phyloP scores from a whole-genome alignment of 2,113 vertebrate species.

The Dromaius novaehollandiae region DNA sequence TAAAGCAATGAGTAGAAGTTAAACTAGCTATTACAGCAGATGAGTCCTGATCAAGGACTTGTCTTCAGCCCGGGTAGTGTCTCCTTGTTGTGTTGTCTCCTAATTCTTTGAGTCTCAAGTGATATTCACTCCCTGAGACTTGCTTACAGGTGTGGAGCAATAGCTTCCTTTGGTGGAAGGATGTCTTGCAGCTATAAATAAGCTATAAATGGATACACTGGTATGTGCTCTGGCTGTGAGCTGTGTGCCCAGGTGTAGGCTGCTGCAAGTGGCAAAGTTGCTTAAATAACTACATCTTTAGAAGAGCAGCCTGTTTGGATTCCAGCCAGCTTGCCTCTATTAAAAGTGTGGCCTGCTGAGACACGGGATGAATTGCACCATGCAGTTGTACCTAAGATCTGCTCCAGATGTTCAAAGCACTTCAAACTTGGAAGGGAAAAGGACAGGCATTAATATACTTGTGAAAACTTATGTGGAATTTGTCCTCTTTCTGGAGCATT shows the following conservation, averaged over 20 bases:
- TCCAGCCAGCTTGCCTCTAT: not conserved
- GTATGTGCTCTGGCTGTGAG: fast-evolving
- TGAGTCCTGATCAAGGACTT: fast-evolving
- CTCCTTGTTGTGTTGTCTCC: fast-evolving
- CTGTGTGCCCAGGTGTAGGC: not conserved
- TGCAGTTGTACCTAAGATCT: not conserved
- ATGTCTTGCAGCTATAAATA: fast-evolving
- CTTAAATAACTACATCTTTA: fast-evolving
- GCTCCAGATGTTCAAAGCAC: fast-evolving
- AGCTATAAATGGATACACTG: fast-evolving
- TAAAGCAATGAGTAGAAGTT: not conserved
- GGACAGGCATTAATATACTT: fast-evolving
- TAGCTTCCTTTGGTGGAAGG: not conserved
- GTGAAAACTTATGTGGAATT: not conserved
- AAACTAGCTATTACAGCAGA: fast-evolving
- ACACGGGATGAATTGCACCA: fast-evolving
- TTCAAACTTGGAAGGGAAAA: fast-evolving
- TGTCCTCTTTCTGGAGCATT: not conserved
- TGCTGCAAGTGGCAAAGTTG: fast-evolving
- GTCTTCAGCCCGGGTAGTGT: fast-evolving
- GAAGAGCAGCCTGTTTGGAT: not conserved
- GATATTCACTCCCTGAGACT: not conserved
- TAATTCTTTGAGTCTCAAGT: fast-evolving
- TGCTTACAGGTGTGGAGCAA: fast-evolving
- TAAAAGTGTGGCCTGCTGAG: fast-evolving